phyloP scores from a whole-genome alignment of 2,113 vertebrate genomes.

The Scophthalmus maximus region DNA sequence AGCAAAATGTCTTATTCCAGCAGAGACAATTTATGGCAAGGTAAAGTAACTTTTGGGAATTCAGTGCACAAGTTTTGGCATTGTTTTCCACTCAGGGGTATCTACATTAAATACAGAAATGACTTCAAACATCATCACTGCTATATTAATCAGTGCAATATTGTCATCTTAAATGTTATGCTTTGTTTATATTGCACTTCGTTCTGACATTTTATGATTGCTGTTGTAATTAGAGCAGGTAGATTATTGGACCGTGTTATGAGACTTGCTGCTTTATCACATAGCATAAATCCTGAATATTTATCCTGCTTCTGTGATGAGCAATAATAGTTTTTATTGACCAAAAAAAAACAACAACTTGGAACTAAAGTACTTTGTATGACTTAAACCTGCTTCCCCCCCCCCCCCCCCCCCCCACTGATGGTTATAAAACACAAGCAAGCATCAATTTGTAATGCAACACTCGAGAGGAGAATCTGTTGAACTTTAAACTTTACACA shows the following conservation, averaged over 20 bases:
- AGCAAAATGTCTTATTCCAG: slow-evolving; percentile 42
- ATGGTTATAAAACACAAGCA: slow-evolving; percentile 7
- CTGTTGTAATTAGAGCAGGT: slow-evolving; percentile 84
- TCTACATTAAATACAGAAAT: slow-evolving; percentile 61
- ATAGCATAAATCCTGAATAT: slow-evolving; percentile 82
- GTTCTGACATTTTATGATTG: slow-evolving; percentile 82
- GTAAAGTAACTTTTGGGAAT: slow-evolving; percentile 36
- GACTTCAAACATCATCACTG: slow-evolving; percentile 58
- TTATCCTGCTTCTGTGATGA: slow-evolving; percentile 78
- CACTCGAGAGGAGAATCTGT: background rate
- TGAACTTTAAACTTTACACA: slow-evolving; percentile 15
- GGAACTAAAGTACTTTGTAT: slow-evolving; percentile 28
- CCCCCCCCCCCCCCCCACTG: background rate
- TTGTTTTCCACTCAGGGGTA: slow-evolving; percentile 31
- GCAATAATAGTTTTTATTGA: slow-evolving; percentile 77
- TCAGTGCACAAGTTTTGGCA: slow-evolving; percentile 22
- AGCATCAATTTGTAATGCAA: background rate
- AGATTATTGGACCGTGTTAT: slow-evolving; percentile 83
- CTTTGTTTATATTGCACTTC: slow-evolving; percentile 81
- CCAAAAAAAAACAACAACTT: slow-evolving; percentile 54
- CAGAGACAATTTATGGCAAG: slow-evolving; percentile 1
- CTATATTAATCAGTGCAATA: slow-evolving; percentile 75
- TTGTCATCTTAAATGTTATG: slow-evolving; percentile 75
- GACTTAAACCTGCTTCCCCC: slow-evolving; percentile 8
- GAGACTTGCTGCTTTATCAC: slow-evolving; percentile 81